phyloP scores from a whole-genome alignment of 1,140 invertebrate genomes.

The Diachasma alloeum region DNA sequence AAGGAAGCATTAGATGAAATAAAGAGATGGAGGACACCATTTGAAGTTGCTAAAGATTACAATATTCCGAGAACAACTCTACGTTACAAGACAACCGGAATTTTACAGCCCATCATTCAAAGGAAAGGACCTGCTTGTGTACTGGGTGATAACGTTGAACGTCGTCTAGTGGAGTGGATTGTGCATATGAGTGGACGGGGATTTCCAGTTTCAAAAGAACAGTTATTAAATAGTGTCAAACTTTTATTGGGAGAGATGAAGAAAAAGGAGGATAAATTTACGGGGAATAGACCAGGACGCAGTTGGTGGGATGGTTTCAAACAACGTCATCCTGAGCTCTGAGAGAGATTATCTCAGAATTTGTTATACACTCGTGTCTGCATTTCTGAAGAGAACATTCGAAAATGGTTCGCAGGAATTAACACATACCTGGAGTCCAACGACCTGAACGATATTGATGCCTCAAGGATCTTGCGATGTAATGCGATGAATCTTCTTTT shows the following conservation, averaged over 20 bases:
- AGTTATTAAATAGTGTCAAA: constrained; percentile 47
- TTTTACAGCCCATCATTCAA: background rate
- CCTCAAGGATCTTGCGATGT: too few relatives aligned
- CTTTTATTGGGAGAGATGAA: constrained; percentile 39
- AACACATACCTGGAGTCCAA: too few relatives aligned
- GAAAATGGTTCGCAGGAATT: too few relatives aligned
- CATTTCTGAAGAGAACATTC: too few relatives aligned
- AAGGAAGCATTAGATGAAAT: background rate
- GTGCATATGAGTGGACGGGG: constrained; percentile 42
- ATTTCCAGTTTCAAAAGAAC: constrained; percentile 49
- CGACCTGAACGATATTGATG: too few relatives aligned
- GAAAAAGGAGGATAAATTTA: constrained; percentile 43
- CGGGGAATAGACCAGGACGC: constrained; percentile 40
- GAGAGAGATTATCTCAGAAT: constrained; percentile 30
- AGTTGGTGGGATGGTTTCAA: constrained; percentile 45
- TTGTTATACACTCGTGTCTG: constrained; percentile 17
- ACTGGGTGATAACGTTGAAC: constrained; percentile 43
- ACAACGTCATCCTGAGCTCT: constrained; percentile 29
- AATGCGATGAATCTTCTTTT: too few relatives aligned
- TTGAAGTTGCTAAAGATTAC: background rate
- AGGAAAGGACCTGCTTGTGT: constrained; percentile 44
- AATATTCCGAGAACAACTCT: background rate
- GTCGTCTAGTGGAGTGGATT: constrained; percentile 46
- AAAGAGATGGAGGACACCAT: background rate
- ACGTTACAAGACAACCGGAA: background rate